Evolutionary conservation across 2,797 vertebrate genomes (phyloP).

Genomic region (Helarctos malayanus): DNA sequence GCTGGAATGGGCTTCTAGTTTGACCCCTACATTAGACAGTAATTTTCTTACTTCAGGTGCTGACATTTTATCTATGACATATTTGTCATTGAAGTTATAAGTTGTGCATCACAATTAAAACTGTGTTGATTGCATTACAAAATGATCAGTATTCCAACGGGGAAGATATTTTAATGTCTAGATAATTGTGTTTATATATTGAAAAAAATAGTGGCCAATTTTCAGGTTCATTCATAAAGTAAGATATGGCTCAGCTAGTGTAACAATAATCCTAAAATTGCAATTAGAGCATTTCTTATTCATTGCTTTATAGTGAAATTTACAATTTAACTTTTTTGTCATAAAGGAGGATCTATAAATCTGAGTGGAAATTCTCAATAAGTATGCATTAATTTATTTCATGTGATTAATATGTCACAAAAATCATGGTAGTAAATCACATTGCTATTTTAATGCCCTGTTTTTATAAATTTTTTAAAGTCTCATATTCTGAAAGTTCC

Average conservation of each 20-base stretch:
- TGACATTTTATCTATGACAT: conserved; percentile 43
- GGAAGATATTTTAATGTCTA: conserved; percentile 71
- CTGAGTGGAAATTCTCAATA: conserved; percentile 64
- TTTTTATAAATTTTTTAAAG: conserved; percentile 62
- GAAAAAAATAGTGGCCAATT: conserved; percentile 47
- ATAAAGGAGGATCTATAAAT: conserved; percentile 43
- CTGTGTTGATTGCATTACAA: conserved; percentile 52
- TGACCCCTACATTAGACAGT: not conserved
- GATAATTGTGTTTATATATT: conserved; percentile 63
- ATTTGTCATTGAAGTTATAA: conserved; percentile 53
- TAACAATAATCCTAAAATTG: conserved; percentile 39
- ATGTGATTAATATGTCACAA: conserved; percentile 49
- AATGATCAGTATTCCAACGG: conserved; percentile 64
- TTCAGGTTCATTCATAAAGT: conserved; percentile 49
- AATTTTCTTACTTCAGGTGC: conserved; percentile 62
- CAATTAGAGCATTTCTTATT: conserved; percentile 31
- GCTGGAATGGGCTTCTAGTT: not conserved
- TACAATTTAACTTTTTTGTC: conserved; percentile 42
- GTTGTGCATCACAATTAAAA: conserved; percentile 57
- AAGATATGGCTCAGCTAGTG: not conserved
- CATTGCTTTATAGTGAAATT: conserved; percentile 56
- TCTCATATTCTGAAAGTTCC: conserved; percentile 68
- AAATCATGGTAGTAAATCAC: conserved; percentile 73
- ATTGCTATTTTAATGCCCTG: conserved; percentile 65
- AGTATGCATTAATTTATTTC: conserved; percentile 65